A percentile compares a stretch with the other conserved stretches of the same genome.
phyloP scores from a whole-genome alignment of 2,797 vertebrate species.

The Gymnodraco acuticeps region DNA sequence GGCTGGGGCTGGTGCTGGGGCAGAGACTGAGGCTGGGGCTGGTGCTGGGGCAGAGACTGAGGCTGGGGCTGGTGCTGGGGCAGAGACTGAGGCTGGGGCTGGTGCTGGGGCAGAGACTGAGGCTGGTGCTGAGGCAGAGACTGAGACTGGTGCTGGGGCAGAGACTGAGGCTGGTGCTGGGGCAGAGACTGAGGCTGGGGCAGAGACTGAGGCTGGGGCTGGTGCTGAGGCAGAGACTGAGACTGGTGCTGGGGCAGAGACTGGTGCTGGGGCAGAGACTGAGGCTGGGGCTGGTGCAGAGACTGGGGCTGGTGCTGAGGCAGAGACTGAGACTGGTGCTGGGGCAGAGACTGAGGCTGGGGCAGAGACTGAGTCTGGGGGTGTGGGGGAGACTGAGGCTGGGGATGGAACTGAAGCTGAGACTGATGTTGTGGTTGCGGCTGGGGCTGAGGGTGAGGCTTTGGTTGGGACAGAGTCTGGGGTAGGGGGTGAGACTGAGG shows the following conservation, averaged over 20 bases:
- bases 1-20: neutral
- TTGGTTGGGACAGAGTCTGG: constrained; percentile 34
- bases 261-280: constrained; percentile 1
- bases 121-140: no score
- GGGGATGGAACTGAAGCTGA: neutral
- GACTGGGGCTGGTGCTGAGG: no score
- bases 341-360: neutral
- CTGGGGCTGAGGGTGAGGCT: constrained; percentile 33
- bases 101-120: no score
- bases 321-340: no score
- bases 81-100: no score
- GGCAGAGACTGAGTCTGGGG: no score
- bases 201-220: constrained; percentile 35
- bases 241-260: constrained; percentile 1
- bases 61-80: no score
- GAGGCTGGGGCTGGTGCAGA: neutral
- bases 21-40: constrained; percentile 1
- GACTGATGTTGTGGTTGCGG: neutral
- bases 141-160: constrained; percentile 30
- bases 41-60: neutral
- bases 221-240: neutral
- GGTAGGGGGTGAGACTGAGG: constrained; percentile 27
- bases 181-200: constrained; percentile 7
- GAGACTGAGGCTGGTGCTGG: no score
- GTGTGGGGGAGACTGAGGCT: constrained; percentile 27